Percentiles rank a stretch among this genome's conserved stretches.
Evolutionary conservation across 2,888 invertebrate genomes (phyloP).

Genomic region (Parascotia fuliginaria): DNA sequence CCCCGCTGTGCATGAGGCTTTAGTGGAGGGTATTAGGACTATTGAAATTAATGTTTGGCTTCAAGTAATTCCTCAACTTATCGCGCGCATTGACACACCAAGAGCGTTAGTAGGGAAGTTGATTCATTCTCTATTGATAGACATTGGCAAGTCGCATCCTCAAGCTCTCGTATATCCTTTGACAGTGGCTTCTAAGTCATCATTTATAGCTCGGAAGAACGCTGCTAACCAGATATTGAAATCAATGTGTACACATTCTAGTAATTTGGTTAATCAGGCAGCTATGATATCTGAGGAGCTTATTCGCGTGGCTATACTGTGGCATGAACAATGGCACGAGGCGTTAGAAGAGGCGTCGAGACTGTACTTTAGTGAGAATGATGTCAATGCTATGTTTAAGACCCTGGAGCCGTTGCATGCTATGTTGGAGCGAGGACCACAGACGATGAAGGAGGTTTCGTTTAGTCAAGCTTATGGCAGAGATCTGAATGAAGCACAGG

Average conservation of each 20-base stretch:
- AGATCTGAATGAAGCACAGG: conserved; percentile 97
- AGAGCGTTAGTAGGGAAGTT: conserved; percentile 94
- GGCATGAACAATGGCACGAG: conserved; percentile 99
- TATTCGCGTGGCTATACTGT: conserved; percentile 98
- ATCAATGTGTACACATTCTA: conserved; percentile 98
- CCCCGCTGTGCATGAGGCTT: conserved; percentile 96
- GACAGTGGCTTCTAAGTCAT: conserved; percentile 98
- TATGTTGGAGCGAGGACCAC: conserved; percentile 97
- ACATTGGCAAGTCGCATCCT: conserved; percentile 99
- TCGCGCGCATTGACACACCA: conserved; percentile 98
- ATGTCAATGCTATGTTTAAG: conserved; percentile 98
- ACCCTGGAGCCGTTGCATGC: conserved; percentile 97
- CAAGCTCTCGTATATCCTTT: conserved; percentile 98
- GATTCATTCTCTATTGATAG: conserved; percentile 96
- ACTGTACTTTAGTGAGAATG: conserved; percentile 97
- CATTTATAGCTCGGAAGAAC: conserved; percentile 92
- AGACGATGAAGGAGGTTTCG: conserved; percentile 98
- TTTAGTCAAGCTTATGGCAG: conserved; percentile 98
- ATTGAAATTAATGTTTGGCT: conserved; percentile 99
- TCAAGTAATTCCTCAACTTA: conserved; percentile 99
- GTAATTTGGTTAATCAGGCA: conserved; percentile 96
- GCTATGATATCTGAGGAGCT: conserved; percentile 98
- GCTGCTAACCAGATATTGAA: conserved; percentile 98
- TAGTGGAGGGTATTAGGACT: conserved; percentile 95
- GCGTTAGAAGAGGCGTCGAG: conserved; percentile 97